Percentiles rank a stretch among this genome's conserved stretches.
phyloP scores from a whole-genome alignment of 92 coral and sea anemone species.

The Plumapathes pennacea region DNA sequence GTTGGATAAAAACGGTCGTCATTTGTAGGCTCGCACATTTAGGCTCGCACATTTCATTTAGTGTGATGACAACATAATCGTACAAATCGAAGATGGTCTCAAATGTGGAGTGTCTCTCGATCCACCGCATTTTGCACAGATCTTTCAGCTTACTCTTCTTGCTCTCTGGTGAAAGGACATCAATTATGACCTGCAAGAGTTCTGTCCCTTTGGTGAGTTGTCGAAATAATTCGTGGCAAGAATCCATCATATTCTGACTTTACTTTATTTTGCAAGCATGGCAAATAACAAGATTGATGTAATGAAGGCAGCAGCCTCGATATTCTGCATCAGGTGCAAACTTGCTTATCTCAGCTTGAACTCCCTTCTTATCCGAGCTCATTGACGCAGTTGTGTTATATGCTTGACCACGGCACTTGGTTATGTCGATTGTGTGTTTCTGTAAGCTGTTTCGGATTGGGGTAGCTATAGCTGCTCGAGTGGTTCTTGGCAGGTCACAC shows the following conservation, averaged over 20 bases:
- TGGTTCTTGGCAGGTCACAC: constrained; percentile 46
- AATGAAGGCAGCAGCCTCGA: constrained; percentile 60
- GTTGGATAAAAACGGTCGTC: constrained; percentile 52
- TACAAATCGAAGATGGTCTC: constrained; percentile 41
- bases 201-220: constrained; percentile 40
- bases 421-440: constrained; percentile 28
- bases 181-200: constrained; percentile 39
- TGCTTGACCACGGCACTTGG: constrained; percentile 48
- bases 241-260: constrained; percentile 54
- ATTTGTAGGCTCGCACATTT: constrained; percentile 33
- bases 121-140: constrained; percentile 54
- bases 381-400: constrained; percentile 59
- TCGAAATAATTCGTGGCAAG: constrained; percentile 36
- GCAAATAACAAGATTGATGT: constrained; percentile 40
- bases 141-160: constrained; percentile 40
- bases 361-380: constrained; percentile 67
- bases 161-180: constrained; percentile 44
- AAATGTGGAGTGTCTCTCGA: constrained; percentile 46
- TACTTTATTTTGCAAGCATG: constrained; percentile 52
- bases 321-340: constrained; percentile 53
- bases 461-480: constrained; percentile 55
- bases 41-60: constrained; percentile 44
- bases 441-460: constrained; percentile 41
- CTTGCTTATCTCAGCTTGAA: constrained; percentile 55
- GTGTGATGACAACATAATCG: constrained; percentile 35